A percentile compares a stretch with the other conserved stretches of the same genome.
phyloP scores from a whole-genome alignment of 2,888 invertebrate genomes.

The Pandemis corylana region DNA sequence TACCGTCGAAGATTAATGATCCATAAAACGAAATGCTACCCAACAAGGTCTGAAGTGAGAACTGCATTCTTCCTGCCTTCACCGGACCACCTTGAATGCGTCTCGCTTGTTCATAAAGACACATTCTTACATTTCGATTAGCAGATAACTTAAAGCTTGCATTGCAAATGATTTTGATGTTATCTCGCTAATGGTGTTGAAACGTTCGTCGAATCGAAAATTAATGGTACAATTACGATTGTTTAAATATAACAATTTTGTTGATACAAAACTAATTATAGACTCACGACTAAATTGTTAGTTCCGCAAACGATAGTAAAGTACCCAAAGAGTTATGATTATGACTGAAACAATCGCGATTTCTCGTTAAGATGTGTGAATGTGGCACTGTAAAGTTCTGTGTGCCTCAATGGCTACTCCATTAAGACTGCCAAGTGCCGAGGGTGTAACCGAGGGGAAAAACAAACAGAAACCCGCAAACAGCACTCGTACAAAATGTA shows the following conservation, averaged over 20 bases:
- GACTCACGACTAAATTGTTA: neutral
- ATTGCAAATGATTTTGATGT: conserved; percentile 43
- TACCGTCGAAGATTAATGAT: conserved; percentile 23
- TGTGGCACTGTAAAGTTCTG: neutral
- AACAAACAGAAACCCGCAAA: conserved; percentile 34
- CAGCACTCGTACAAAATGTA: conserved; percentile 25
- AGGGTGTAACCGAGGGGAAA: conserved; percentile 31
- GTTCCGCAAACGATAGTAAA: neutral
- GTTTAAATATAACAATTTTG: conserved; percentile 17
- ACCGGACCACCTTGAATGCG: conserved; percentile 71
- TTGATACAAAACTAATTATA: conserved; percentile 1
- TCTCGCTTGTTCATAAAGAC: conserved; percentile 55
- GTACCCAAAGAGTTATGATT: neutral
- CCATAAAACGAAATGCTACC: conserved; percentile 27
- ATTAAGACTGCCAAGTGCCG: conserved; percentile 17
- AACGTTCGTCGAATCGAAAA: conserved; percentile 22
- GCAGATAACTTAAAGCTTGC: conserved; percentile 45
- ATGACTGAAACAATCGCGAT: neutral
- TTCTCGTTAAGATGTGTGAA: neutral
- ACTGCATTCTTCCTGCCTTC: conserved; percentile 74
- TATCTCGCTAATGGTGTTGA: conserved; percentile 40
- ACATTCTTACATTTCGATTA: conserved; percentile 59
- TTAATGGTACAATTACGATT: conserved; percentile 29
- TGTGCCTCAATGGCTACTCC: conserved; percentile 26
- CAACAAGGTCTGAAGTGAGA: conserved; percentile 46